Evolutionary conservation across 2,797 vertebrate genomes (phyloP), one percentile per base, ranked within the genome.

Genomic region (Sebastes nivosus): DNA sequence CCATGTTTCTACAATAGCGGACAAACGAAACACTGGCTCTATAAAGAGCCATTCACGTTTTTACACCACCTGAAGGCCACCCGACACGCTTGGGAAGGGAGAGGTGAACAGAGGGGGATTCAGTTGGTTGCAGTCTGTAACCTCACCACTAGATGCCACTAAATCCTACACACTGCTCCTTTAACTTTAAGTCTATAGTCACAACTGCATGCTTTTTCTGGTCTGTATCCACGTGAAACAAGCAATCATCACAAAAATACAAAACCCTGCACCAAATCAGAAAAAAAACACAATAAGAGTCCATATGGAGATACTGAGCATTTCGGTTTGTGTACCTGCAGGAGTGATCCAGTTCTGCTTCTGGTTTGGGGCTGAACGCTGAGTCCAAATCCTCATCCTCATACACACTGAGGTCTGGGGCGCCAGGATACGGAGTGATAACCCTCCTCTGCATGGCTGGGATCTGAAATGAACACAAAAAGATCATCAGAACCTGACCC

Each of bases 361-460:
- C 95, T 83, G 95, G 94, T 90, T 95, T 97, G 75, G 95, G 92
- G 87, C 95, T 95, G 70, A 96, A 91, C 0, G 94, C 93, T 0
- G 92, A 95, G 87, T 97, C 96, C 87, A 95, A 87, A 84, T 97
- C 96, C 66, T 96, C 96, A 77, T 95, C 92, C 34, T 97, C 96
- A 70, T 97, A 97, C 67, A 88, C 87, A 87, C 96, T 98, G 81
- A 99, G 96, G 91, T 99, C 97, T 80, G 98, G 98, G 80, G 97
- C 97, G 80, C 92, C 95, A n/a, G 95, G 95, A 88, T 98, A 97
- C 0, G 98, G 98, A 16, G 98, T 99, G 89, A 99, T 98, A 55
- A 98, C 61, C 81, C 98, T 96, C 83, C 94, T 97, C 79, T 97
- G 95, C 98, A 99, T 99, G 75, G 98, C 97, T 65, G 98, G 97